Conservation (phyloP, 1,140 invertebrate species). For the Heliconius hermathena region DNA sequence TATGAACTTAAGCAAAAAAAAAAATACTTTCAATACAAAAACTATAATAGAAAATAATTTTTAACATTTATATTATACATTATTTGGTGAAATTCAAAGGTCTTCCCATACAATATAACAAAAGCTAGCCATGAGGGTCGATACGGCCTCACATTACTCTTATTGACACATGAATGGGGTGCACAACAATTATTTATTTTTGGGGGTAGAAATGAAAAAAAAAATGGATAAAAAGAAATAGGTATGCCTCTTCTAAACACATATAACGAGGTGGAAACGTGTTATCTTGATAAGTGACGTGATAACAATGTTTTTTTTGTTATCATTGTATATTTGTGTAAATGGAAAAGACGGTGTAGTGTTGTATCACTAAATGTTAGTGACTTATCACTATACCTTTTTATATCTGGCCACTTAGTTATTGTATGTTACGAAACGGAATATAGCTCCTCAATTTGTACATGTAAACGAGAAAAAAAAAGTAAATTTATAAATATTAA, state of each 20-base stretch:
- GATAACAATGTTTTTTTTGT: too few relatives aligned
- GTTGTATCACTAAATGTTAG: too few relatives aligned
- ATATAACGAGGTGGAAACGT: neutral
- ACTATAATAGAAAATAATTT: neutral
- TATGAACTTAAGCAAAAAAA: neutral
- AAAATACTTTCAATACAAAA: neutral
- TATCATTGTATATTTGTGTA: too few relatives aligned
- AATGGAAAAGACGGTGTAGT: too few relatives aligned
- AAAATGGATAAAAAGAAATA: neutral
- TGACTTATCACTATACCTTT: too few relatives aligned
- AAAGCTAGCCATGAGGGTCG: neutral
- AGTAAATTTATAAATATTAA: too few relatives aligned
- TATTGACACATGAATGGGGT: slow-evolving; percentile 6
- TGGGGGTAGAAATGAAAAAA: slow-evolving; percentile 1
- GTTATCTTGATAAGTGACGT: neutral
- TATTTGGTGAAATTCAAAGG: neutral
- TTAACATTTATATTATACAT: neutral
- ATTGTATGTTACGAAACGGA: too few relatives aligned
- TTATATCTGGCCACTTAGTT: too few relatives aligned
- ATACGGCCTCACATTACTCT: slow-evolving; percentile 8
- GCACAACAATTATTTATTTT: neutral
- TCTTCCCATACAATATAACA: neutral
- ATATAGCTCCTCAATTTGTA: too few relatives aligned
- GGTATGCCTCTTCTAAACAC: neutral
- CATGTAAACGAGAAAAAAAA: too few relatives aligned